A percentile compares a stretch with the other conserved stretches of the same genome.
Conservation (phyloP, 2,113 vertebrate genomes). For the Fukomys damarensis region DNA sequence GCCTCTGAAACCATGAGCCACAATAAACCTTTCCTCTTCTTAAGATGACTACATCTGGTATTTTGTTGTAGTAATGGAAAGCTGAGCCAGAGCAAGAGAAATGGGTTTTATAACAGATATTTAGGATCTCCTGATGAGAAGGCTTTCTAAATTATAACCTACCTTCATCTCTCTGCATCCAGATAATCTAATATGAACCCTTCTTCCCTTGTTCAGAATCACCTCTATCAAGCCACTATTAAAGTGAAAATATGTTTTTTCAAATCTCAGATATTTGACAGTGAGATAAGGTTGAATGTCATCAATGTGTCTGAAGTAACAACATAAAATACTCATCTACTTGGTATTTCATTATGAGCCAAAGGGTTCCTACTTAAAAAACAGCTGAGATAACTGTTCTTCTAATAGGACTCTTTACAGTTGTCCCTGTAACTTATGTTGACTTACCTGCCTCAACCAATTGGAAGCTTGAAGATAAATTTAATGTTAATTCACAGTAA, state of each 20-base stretch:
- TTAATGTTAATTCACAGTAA: background rate
- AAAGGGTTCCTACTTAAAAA: constrained; percentile 28
- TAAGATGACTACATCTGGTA: background rate
- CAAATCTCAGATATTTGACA: background rate
- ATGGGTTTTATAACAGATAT: background rate
- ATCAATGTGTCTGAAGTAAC: background rate
- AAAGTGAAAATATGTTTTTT: background rate
- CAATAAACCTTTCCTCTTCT: background rate
- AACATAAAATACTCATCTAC: background rate
- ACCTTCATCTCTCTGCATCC: background rate
- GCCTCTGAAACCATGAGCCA: background rate
- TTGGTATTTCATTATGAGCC: background rate
- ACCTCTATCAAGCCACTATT: background rate
- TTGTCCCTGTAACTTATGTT: background rate
- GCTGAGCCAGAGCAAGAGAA: background rate
- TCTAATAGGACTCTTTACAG: background rate
- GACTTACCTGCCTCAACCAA: background rate
- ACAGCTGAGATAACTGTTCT: background rate
- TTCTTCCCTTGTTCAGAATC: background rate
- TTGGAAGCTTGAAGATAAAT: background rate
- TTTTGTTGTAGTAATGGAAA: background rate
- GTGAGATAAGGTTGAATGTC: background rate
- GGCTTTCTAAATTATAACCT: background rate
- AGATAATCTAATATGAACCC: background rate
- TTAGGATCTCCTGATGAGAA: background rate